These are phyloP conservation scores for Aradophagus sp. DNA, from an alignment of 1,140 invertebrate species.

Conservation along the genomic window DNA sequence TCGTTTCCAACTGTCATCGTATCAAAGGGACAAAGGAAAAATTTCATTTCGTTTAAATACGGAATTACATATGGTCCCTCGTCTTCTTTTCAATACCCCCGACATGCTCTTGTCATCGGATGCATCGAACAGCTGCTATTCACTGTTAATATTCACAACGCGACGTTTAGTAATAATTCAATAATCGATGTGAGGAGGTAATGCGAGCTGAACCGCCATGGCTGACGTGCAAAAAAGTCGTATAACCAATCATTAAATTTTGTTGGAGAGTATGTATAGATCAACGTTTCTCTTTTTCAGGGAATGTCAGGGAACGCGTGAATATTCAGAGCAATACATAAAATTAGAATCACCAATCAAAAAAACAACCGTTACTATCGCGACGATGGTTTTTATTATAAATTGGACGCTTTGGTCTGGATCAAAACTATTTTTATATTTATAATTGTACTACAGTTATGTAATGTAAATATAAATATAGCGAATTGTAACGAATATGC, in stretches of 20 bases:
- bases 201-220: conserved; percentile 20
- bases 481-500: no score
- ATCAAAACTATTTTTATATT: no score
- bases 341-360: no score
- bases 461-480: no score
- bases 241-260: conserved; percentile 27
- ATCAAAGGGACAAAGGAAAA: conserved; percentile 48
- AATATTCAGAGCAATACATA: no score
- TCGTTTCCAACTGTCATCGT: conserved; percentile 13
- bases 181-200: conserved; percentile 53
- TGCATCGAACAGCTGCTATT: conserved; percentile 47
- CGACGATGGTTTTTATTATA: not conserved
- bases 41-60: conserved; percentile 46
- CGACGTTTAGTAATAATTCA: conserved; percentile 55
- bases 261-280: not conserved
- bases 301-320: no score
- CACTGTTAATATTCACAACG: conserved; percentile 52
- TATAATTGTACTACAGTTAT: no score
- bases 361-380: conserved; percentile 1
- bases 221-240: conserved; percentile 17
- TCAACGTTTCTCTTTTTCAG: not conserved
- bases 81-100: conserved; percentile 31
- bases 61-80: conserved; percentile 14
- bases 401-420: not conserved
- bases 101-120: conserved; percentile 39